A percentile compares a stretch with the other conserved stretches of the same genome.
Conservation (phyloP, 2,797 vertebrate genomes). For the Melanotaenia maccullochi region DNA sequence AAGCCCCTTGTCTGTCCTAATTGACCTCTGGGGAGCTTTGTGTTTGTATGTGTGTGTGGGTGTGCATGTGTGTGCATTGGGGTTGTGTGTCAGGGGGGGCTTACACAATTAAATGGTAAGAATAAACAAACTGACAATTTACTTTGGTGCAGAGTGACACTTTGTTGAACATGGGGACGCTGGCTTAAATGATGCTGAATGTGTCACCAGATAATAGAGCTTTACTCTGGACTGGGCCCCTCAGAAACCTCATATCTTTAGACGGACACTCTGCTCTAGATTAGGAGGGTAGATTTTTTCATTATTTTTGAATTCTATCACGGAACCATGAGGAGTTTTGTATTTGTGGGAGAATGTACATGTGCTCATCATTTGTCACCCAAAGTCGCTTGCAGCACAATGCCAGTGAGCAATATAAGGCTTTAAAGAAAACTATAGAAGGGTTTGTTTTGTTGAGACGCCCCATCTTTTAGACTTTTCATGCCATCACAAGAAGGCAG, state of each 20-base stretch:
- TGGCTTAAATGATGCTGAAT: constrained; percentile 84
- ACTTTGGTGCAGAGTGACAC: constrained; percentile 84
- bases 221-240: constrained; percentile 48
- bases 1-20: constrained; percentile 88
- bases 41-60: constrained; percentile 48
- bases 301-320: constrained; percentile 1
- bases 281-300: background rate
- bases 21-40: constrained; percentile 87
- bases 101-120: constrained; percentile 86
- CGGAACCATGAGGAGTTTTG: constrained; percentile 1
- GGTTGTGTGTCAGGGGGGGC: constrained; percentile 74
- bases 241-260: constrained; percentile 33
- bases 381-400: constrained; percentile 16
- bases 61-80: constrained; percentile 33
- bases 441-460: constrained; percentile 50
- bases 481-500: constrained; percentile 58
- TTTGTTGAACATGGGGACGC: constrained; percentile 79
- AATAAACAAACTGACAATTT: constrained; percentile 88
- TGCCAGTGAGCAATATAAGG: constrained; percentile 15
- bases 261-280: background rate
- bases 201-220: constrained; percentile 73
- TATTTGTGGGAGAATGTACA: constrained; percentile 34
- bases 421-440: constrained; percentile 29
- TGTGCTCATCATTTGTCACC: constrained; percentile 35
- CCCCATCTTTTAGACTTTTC: constrained; percentile 59